phyloP scores from a whole-genome alignment of 1,140 invertebrate species.

The Panagrolaimus sp. region DNA sequence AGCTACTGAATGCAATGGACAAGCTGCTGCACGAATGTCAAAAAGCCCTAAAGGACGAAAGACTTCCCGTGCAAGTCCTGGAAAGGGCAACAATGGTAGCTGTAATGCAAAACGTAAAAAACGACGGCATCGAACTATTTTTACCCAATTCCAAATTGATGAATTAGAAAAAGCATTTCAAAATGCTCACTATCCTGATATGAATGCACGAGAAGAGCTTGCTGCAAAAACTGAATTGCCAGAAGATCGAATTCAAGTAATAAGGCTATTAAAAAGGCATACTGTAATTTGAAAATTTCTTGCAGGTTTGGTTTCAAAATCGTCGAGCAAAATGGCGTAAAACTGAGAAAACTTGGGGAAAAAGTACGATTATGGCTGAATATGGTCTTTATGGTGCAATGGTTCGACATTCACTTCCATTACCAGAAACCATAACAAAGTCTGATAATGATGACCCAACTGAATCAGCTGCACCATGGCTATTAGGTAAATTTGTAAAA shows the following conservation, averaged over 20 bases:
- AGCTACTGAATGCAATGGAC: neutral
- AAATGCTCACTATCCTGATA: constrained; percentile 96
- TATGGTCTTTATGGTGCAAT: constrained; percentile 98
- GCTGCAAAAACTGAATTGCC: constrained; percentile 93
- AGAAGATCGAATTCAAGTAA: constrained; percentile 97
- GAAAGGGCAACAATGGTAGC: neutral
- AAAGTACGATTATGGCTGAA: constrained; percentile 98
- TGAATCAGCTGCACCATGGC: constrained; percentile 89
- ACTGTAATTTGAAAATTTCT: neutral
- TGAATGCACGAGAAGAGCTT: constrained; percentile 91
- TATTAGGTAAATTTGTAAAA: constrained; percentile 82
- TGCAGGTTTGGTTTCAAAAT: constrained; percentile 97
- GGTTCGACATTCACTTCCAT: constrained; percentile 90
- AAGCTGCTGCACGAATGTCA: neutral
- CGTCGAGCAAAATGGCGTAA: constrained; percentile 95
- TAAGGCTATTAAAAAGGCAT: constrained; percentile 2
- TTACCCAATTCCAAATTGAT: constrained; percentile 92
- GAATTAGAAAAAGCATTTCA: constrained; percentile 98
- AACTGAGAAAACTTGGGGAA: constrained; percentile 97
- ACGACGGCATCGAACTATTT: constrained; percentile 72
- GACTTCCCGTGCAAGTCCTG: neutral
- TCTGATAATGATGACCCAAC: constrained; percentile 51
- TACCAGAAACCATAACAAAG: constrained; percentile 94
- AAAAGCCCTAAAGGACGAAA: neutral
- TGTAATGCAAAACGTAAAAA: constrained; percentile 39